A percentile compares a stretch with the other conserved stretches of the same genome.
These are phyloP conservation scores for Pristionchus maxplancki DNA, from an alignment of 2,888 invertebrate species.

Conservation along the genomic window DNA sequence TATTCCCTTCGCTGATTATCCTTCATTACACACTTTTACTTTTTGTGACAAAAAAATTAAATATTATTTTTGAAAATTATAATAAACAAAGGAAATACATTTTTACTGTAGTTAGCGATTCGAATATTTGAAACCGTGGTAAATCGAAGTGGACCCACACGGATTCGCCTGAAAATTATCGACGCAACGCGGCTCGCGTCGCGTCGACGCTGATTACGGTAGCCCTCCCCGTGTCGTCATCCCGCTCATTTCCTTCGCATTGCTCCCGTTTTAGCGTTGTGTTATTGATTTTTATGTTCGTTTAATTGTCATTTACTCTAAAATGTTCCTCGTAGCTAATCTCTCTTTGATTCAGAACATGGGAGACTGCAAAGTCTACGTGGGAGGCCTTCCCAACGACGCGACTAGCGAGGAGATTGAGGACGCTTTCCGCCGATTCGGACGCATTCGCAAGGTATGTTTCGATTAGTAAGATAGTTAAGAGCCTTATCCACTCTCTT, in stretches of 20 bases:
- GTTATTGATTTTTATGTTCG: neutral
- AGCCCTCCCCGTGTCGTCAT: neutral
- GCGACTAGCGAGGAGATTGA: conserved; percentile 85
- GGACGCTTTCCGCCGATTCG: conserved; percentile 90
- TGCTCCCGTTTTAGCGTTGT: neutral
- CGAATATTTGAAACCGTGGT: too few species aligned
- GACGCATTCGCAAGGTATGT: conserved; percentile 88
- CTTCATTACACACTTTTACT: too few species aligned
- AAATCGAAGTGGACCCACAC: neutral
- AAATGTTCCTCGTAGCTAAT: neutral
- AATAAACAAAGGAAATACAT: neutral
- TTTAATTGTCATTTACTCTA: neutral
- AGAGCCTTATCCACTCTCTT: neutral
- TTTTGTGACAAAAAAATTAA: neutral
- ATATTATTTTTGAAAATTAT: neutral
- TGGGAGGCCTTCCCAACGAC: conserved; percentile 91
- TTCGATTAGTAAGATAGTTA: neutral
- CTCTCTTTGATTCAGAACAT: neutral
- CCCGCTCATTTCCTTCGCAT: neutral
- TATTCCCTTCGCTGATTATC: too few species aligned
- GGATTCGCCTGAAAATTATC: neutral
- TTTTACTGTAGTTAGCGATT: neutral
- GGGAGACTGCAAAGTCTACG: conserved; percentile 86
- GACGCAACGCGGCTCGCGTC: too few species aligned
- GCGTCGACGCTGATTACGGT: too few species aligned